Base-by-base conservation (phyloP, 2,113 vertebrate species). In the Grallaria varia region DNA sequence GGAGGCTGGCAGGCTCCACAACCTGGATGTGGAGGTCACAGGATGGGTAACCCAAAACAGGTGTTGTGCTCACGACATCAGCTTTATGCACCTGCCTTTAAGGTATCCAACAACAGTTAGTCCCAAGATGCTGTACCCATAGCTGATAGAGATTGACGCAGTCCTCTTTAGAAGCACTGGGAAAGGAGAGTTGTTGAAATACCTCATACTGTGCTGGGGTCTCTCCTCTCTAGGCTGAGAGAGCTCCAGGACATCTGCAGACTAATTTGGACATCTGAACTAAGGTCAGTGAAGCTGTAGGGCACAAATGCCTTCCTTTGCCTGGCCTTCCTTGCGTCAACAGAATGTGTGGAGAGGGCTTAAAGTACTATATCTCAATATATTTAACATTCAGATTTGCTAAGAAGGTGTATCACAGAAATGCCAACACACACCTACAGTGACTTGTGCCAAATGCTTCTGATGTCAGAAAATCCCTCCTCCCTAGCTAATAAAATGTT, bases 21-120 rank as follows among this genome's bases (percentile, higher is more conserved):
- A 4, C 7, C 47, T n/a, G n/a, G n/a, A n/a, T n/a, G n/a, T n/a
- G n/a, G n/a, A n/a, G 0, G 23, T 73, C 39, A 64, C 22, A 31
- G 39, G 49, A n/a, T 0, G 1, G 27, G 30, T 69, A 69, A 66
- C 45, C 33, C 81, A 37, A 87, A 91, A 77, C 28, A 40, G 50
- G 12, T 33, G 37, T 27, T 4, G 1, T 69, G 55, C 22, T 80
- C 68, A 56, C 0, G 0, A 33, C 28, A 28, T 30, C n/a, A 44
- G 8, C 8, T 44, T 78, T 22, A 42, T 27, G 69, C 24, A 15
- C 24, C 50, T 74, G 24, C 55, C 78, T 62, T 49, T 11, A 10
- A 44, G 25, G 23, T 59, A 71, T 63, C 56, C 66, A 60, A 4
- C 13, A 24, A 25, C 14, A 7, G 7, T 50, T 71, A 24, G 31